Conservation (phyloP, 2,113 vertebrate genomes). For the Amazona guildingii region DNA sequence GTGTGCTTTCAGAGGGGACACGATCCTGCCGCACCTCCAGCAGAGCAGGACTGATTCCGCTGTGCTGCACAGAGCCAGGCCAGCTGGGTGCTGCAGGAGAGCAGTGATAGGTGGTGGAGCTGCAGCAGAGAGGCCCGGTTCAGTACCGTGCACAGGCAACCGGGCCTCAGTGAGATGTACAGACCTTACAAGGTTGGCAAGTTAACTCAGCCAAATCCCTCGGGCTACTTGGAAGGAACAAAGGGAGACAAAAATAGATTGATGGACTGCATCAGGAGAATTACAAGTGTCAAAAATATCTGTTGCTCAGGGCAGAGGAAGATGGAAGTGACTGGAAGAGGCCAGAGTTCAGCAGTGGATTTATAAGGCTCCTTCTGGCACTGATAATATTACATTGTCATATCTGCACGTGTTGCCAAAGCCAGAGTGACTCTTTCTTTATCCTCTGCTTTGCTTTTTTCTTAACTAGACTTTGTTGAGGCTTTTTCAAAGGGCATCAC, state of each 20-base stretch:
- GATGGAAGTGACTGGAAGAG: conserved; percentile 47
- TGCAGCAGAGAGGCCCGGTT: background rate
- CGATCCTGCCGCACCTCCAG: accelerated
- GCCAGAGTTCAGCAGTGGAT: conserved; percentile 52
- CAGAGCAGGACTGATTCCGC: background rate
- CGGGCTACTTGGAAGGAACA: background rate
- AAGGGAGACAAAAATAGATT: conserved; percentile 52
- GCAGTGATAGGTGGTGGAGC: accelerated
- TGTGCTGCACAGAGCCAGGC: accelerated
- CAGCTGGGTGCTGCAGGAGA: accelerated
- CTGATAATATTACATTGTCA: conserved; percentile 30
- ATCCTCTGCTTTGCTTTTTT: background rate
- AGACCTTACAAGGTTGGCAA: background rate
- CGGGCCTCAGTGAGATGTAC: accelerated
- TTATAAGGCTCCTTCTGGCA: conserved; percentile 45
- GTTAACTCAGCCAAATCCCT: background rate
- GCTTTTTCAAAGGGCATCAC: background rate
- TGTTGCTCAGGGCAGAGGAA: conserved; percentile 45
- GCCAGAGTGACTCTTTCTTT: background rate
- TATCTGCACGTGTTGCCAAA: background rate
- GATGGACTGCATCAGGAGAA: conserved; percentile 51
- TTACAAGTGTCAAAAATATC: conserved; percentile 56
- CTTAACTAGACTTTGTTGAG: background rate
- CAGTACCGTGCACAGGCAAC: background rate
- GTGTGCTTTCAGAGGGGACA: background rate